Conservation (phyloP, 2,888 invertebrate genomes). For the Portevinia maculata region DNA sequence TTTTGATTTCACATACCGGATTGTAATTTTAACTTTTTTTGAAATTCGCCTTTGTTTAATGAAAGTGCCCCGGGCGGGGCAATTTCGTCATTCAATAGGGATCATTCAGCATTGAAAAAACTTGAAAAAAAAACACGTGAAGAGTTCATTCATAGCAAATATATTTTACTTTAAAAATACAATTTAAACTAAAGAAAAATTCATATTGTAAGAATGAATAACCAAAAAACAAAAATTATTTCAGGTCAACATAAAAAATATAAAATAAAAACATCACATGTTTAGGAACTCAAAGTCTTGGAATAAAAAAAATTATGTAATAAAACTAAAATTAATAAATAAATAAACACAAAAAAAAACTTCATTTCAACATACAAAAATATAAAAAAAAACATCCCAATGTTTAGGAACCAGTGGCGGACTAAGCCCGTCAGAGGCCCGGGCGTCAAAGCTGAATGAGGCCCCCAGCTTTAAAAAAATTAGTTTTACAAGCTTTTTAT, state of each 20-base stretch:
- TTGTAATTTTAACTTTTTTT: not conserved
- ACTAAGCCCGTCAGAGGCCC: too few species aligned
- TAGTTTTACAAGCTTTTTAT: too few species aligned
- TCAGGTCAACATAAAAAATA: not conserved
- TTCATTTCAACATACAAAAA: not conserved
- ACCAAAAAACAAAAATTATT: not conserved
- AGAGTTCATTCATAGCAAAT: not conserved
- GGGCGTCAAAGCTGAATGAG: too few species aligned
- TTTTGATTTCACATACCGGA: not conserved
- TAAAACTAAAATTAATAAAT: not conserved
- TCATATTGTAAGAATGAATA: not conserved
- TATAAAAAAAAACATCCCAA: not conserved
- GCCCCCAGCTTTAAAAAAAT: too few species aligned
- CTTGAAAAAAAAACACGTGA: slow-evolving; percentile 1
- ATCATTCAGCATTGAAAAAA: not conserved
- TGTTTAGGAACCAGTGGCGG: not conserved
- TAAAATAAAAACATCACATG: not conserved
- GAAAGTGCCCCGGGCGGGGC: too few species aligned
- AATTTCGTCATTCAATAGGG: not conserved
- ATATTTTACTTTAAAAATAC: not conserved
- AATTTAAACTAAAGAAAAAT: not conserved
- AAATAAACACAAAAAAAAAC: slow-evolving; percentile 1
- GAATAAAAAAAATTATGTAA: not conserved
- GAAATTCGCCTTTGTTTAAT: not conserved
- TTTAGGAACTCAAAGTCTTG: not conserved